Evolutionary conservation across 2,113 vertebrate genomes (phyloP).

Genomic region (Hemichromis elongatus): DNA sequence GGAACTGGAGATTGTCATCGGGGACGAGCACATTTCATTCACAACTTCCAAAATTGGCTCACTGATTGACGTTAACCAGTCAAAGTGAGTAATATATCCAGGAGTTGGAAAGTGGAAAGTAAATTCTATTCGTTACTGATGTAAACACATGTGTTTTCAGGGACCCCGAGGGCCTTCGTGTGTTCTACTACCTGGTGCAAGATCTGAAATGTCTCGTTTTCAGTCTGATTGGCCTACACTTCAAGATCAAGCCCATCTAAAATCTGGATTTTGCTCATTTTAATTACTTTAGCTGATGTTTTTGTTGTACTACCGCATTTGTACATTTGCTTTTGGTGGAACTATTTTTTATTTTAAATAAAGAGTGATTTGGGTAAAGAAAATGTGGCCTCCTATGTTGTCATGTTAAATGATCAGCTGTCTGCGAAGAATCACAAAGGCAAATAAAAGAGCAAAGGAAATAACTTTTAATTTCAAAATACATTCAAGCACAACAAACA

Average conservation of each 20-base stretch:
- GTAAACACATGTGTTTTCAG: conserved; percentile 55
- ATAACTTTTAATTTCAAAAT: conserved; percentile 27
- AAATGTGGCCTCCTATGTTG: background rate
- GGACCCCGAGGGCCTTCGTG: conserved; percentile 95
- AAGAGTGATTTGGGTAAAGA: conserved; percentile 37
- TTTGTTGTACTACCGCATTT: conserved; percentile 58
- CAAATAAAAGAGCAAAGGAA: background rate
- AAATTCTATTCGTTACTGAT: background rate
- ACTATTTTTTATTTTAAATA: conserved; percentile 73
- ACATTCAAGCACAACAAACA: background rate
- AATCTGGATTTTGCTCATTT: background rate
- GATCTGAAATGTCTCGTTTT: conserved; percentile 98
- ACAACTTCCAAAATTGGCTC: conserved; percentile 99
- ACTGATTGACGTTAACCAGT: conserved; percentile 98
- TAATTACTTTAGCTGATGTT: conserved; percentile 52
- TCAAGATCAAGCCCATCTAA: conserved; percentile 99
- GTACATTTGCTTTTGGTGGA: conserved; percentile 70
- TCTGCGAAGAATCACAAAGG: background rate
- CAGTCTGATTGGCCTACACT: conserved; percentile 97
- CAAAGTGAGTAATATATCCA: conserved; percentile 81
- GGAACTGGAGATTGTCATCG: conserved; percentile 98
- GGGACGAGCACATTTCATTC: conserved; percentile 99
- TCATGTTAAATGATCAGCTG: background rate
- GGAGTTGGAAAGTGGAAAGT: too few species aligned
- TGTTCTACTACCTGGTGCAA: conserved; percentile 98